A percentile compares a stretch with the other conserved stretches of the same genome.
phyloP scores from a whole-genome alignment of 2,888 invertebrate species.

The Coenonympha glycerion region DNA sequence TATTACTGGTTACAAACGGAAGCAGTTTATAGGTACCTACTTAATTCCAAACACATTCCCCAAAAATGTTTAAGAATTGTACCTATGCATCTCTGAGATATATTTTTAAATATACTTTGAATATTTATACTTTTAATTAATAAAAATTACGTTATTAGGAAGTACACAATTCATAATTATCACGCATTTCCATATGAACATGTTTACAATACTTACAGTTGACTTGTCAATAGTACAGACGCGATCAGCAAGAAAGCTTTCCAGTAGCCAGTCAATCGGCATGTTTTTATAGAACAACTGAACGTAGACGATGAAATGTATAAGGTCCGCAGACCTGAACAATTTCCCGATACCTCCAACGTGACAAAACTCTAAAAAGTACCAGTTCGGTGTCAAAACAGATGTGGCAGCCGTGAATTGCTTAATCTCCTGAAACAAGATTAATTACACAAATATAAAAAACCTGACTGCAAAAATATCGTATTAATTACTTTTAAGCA shows the following conservation, averaged over 20 bases:
- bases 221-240: slow-evolving; percentile 89
- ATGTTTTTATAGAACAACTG: slow-evolving; percentile 97
- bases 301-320: slow-evolving; percentile 92
- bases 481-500: no score
- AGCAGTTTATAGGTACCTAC: neutral
- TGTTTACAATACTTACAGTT: slow-evolving; percentile 76
- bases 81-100: no score
- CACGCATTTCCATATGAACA: no score
- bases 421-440: slow-evolving; percentile 49
- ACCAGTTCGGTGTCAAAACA: slow-evolving; percentile 82
- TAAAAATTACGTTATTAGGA: no score
- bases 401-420: slow-evolving; percentile 39
- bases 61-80: neutral
- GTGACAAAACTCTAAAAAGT: slow-evolving; percentile 94
- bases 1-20: no score
- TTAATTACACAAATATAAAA: no score
- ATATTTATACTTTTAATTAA: no score
- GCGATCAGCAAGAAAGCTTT: slow-evolving; percentile 90
- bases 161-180: no score
- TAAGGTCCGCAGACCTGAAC: slow-evolving; percentile 91
- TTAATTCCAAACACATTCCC: neutral
- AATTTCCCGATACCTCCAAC: slow-evolving; percentile 97
- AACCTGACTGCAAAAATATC: neutral
- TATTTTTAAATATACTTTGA: no score
- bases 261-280: slow-evolving; percentile 97